Percentiles rank a stretch among this genome's conserved stretches.
phyloP scores from a whole-genome alignment of 2,888 invertebrate genomes.

The Pocota personata region DNA sequence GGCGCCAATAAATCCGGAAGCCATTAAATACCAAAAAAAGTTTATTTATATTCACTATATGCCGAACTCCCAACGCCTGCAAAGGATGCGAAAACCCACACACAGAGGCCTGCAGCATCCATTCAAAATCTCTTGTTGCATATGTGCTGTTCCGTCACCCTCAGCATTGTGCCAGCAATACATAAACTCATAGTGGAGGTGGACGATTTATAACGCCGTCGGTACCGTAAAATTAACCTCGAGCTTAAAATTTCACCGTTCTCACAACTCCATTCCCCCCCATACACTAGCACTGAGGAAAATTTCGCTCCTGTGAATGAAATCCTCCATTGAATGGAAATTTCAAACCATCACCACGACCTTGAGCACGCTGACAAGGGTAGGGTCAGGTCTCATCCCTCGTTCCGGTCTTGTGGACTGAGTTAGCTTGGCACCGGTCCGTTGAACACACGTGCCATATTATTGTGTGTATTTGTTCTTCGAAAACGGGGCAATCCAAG shows the following conservation, averaged over 20 bases:
- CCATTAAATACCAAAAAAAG: slow-evolving; percentile 33
- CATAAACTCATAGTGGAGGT: slow-evolving; percentile 4
- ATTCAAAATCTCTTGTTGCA: slow-evolving; percentile 28
- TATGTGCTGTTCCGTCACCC: slow-evolving; percentile 4
- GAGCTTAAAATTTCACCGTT: slow-evolving; percentile 36
- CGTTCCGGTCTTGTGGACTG: not conserved
- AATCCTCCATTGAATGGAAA: slow-evolving; percentile 46
- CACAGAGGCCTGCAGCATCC: not conserved
- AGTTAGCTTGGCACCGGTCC: slow-evolving; percentile 24
- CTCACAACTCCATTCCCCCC: not conserved
- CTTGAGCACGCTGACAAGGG: slow-evolving; percentile 55
- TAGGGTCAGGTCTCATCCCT: slow-evolving; percentile 34
- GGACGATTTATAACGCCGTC: slow-evolving; percentile 40
- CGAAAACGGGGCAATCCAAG: slow-evolving; percentile 39
- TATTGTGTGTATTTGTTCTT: slow-evolving; percentile 23
- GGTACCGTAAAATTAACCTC: slow-evolving; percentile 52
- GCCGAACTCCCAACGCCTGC: not conserved
- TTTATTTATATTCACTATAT: not conserved
- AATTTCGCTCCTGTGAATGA: slow-evolving; percentile 48
- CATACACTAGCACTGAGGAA: not conserved
- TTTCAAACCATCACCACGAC: slow-evolving; percentile 33
- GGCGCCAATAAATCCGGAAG: slow-evolving; percentile 52
- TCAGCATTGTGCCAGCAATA: not conserved
- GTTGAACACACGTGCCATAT: slow-evolving; percentile 47
- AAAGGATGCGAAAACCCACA: slow-evolving; percentile 31